Base-by-base conservation (phyloP, 2,797 vertebrate species). In the Chiloscyllium punctatum region DNA sequence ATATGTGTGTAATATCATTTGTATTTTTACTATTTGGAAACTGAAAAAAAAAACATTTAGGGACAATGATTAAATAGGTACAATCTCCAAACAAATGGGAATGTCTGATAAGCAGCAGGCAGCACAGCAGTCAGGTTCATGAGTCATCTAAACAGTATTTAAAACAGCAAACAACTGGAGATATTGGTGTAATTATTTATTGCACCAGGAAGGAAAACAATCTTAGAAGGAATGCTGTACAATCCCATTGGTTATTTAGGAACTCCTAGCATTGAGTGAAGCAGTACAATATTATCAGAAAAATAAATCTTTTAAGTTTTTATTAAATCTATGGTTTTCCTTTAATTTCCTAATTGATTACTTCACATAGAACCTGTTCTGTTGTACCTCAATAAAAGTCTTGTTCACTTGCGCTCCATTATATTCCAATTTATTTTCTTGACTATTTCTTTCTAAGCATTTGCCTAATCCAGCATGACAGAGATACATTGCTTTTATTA, bases 61-160 rank as follows among this genome's bases (percentile, higher is more conserved):
- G 16, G 79, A 37, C 18, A 21, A 21, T 84, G 42, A 48, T 84
- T 84, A 18, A 48, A 48, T 37, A 23, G 82, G 48, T 48, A 8
- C 9, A 84, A 23, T 84, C 82, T 48, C 37, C 18, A 48, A 84
- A 84, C 82, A 84, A 23, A 23, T 84, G 21, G 42, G 6, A 23
- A 84, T 21, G 42, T 84, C 82, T 84, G 42, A 37, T 48, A 21
- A 48, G 21, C 9, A 48, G 37, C 82, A 84, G 82, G 21, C 77
- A 79, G 16, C n/a, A 79, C n/a, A n/a, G 16, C 13, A 37, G n/a
- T 79, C 33, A 37, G 77, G 37, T 23, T 48, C 37, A 84, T 84
- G 82, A 84, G 82, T 84, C 82, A 84, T 84, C 82, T 84, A 11
- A 84, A 84, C 82, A 84, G 82, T 48, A 48, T 84, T 84, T 84